Evolutionary conservation across 2,797 vertebrate species (phyloP), one percentile per base, ranked within the genome.

Genomic region (Semaprochilodus insignis): DNA sequence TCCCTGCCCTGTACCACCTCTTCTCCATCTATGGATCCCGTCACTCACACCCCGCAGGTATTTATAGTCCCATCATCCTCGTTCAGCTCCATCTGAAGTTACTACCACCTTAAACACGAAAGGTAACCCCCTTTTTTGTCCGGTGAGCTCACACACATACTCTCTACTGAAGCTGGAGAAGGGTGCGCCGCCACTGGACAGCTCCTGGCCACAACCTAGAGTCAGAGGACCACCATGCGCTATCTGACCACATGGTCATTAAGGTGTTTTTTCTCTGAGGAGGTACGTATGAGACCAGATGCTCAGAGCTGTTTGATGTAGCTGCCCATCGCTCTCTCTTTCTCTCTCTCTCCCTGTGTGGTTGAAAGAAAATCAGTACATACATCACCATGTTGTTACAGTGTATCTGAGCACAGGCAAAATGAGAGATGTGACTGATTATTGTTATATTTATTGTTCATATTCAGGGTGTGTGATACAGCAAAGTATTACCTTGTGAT

Each of bases 231-330:
- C 76, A 57, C 44, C 69, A 17, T 23, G 60, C 66, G 67, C 23
- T 27, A 59, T 40, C 15, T 73, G 36, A 81, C 74, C 74, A 31
- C 55, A 57, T 19, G 62, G 72, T n/a, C 65, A 62, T 51, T 52
- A 31, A 76, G 83, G 44, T 81, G 74, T 59, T 59, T 65, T n/a
- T 6, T 55, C 59, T 81, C 81, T 77, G 59, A 60, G 57, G 55
- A 73, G 76, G 66, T 71, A 51, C 40, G 2, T 52, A 66, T 40
- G 14, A 69, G 80, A 48, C 21, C 11, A 66, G 71, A 54, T 31
- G 51, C 44, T 60, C 19, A 1, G 57, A 59, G 54, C 17, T 44
- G 36, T 83, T 74, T 74, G 70, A 74, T 81, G 69, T 60, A 21
- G 23, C 34, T 60, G 40, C 67, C 66, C 40, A 19, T 51, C 8